These are phyloP conservation scores for Nesogale talazaci DNA, from an alignment of 2,113 vertebrate species.

Conservation along the genomic window DNA sequence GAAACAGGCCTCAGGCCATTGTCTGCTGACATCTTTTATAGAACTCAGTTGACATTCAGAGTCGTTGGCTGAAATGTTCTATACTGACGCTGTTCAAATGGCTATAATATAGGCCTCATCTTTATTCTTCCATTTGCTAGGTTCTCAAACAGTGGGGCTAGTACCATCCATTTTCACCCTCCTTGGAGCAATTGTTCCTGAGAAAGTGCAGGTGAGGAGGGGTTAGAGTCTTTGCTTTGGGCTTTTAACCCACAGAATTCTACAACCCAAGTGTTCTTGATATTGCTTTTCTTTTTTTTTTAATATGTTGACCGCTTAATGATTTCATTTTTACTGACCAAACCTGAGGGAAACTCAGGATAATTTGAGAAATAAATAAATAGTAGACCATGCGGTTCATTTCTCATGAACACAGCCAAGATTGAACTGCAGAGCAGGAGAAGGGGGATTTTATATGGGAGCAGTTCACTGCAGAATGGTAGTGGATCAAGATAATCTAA, in stretches of 20 bases:
- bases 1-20: background rate
- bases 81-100: background rate
- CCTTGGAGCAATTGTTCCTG: background rate
- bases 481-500: constrained; percentile 58
- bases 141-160: background rate
- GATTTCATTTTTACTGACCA: constrained; percentile 69
- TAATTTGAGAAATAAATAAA: constrained; percentile 68
- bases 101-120: background rate
- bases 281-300: background rate
- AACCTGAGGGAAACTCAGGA: constrained; percentile 10
- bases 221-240: background rate
- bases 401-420: constrained; percentile 62
- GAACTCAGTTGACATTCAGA: background rate
- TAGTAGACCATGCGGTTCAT: constrained; percentile 29
- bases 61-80: background rate
- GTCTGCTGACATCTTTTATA: background rate
- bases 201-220: background rate
- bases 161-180: background rate
- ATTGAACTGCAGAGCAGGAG: constrained; percentile 26
- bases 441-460: constrained; percentile 34
- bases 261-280: background rate
- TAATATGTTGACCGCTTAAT: constrained; percentile 28
- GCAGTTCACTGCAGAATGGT: constrained; percentile 49
- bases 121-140: background rate
- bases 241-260: constrained; percentile 26